These are phyloP conservation scores for Anthonomus grandis DNA, from an alignment of 1,140 invertebrate genomes.

Conservation along the genomic window DNA sequence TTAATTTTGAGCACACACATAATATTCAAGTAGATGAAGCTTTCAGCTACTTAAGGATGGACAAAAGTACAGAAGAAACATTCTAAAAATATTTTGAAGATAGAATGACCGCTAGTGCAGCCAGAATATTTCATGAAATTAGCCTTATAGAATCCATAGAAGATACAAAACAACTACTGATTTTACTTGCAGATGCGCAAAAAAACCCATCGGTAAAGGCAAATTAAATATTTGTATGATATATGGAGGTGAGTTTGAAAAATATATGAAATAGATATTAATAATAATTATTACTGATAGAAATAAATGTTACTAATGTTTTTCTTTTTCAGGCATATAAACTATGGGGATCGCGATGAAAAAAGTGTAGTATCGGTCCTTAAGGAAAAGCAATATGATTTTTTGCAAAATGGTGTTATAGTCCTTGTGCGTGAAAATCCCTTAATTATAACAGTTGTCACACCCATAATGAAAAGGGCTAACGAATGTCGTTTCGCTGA, in stretches of 20 bases:
- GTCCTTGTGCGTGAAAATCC: background rate
- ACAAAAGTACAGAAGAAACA: background rate
- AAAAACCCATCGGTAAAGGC: too few species aligned
- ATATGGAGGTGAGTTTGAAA: too few species aligned
- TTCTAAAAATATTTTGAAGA: too few species aligned
- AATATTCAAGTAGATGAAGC: background rate
- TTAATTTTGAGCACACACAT: too few species aligned
- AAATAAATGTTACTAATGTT: background rate
- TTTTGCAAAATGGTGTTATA: background rate
- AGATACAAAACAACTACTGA: background rate
- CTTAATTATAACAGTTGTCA: too few species aligned
- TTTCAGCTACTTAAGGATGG: background rate
- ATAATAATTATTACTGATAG: background rate
- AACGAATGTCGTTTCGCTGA: background rate
- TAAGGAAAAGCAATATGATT: background rate
- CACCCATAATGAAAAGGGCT: background rate
- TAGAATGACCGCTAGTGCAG: too few species aligned
- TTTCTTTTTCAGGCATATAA: background rate
- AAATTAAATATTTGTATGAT: too few species aligned
- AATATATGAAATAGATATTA: too few species aligned
- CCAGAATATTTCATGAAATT: background rate
- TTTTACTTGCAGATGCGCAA: too few species aligned
- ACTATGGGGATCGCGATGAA: background rate
- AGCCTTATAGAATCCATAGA: background rate
- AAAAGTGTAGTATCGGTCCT: too few species aligned